A percentile compares a stretch with the other conserved stretches of the same genome.
Conservation (phyloP, 2,113 vertebrate genomes). For the Hiodon tergisus region DNA sequence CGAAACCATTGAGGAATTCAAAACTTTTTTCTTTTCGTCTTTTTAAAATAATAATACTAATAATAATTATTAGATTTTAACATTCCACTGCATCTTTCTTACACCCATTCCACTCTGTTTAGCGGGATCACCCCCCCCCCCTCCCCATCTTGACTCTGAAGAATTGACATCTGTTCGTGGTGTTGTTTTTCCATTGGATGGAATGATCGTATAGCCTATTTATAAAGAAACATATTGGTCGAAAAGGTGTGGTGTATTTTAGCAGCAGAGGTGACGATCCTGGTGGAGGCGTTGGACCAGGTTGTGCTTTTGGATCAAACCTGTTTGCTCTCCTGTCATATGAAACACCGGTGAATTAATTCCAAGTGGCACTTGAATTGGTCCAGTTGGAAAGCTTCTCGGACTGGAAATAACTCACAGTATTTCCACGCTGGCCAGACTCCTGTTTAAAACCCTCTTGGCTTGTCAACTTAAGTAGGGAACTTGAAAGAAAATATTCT, state of each 20-base stretch:
- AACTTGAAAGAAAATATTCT: slow-evolving; percentile 19
- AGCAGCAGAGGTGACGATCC: slow-evolving; percentile 8
- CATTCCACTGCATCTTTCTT: slow-evolving; percentile 80
- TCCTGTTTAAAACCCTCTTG: slow-evolving; percentile 72
- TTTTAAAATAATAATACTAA: background rate
- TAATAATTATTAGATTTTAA: slow-evolving; percentile 65
- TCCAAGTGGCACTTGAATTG: slow-evolving; percentile 80
- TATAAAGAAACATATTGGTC: slow-evolving; percentile 29
- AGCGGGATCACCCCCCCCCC: background rate
- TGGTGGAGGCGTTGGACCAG: slow-evolving; percentile 24
- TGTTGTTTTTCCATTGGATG: too few relatives aligned
- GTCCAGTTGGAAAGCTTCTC: slow-evolving; percentile 75
- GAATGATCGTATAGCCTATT: background rate
- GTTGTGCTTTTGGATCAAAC: slow-evolving; percentile 60
- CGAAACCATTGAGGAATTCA: slow-evolving; percentile 96
- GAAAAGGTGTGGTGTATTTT: slow-evolving; percentile 23
- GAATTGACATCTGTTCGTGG: too few relatives aligned
- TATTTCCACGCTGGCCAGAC: slow-evolving; percentile 69
- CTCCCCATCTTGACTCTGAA: too few relatives aligned
- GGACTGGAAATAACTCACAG: slow-evolving; percentile 80
- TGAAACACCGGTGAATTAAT: slow-evolving; percentile 70
- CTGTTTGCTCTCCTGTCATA: slow-evolving; percentile 70
- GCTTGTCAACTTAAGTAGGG: slow-evolving; percentile 30
- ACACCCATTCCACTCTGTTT: background rate
- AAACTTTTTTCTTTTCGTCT: slow-evolving; percentile 66